Evolutionary conservation across 2,797 vertebrate species (phyloP), one percentile per base, ranked within the genome.

Genomic region (Borostomias antarcticus): DNA sequence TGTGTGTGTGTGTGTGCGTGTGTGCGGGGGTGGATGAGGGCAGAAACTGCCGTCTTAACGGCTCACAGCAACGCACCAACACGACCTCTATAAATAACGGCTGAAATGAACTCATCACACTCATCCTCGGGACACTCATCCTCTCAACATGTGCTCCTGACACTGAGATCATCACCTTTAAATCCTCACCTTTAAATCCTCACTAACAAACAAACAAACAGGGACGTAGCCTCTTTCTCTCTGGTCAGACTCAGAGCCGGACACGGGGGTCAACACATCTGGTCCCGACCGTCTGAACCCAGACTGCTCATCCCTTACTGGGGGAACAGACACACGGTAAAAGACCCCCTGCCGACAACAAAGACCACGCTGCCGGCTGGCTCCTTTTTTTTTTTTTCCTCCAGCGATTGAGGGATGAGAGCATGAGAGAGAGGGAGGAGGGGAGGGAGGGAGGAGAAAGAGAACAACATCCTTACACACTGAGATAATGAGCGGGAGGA

Each of bases 41-140:
- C 78, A 77, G 80, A 85, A 85, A 77, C 72, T 76, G 56, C 48
- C 86, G 88, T 86, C 90, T 89, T 88, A 81, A 83, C 85, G 89
- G 79, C 86, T 75, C 45, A 17, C 84, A 84, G 89, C 68, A 91
- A 90, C 52, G 76, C 75, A 78, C 74, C 71, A 79, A 80, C 82
- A 83, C 85, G 82, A 80, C 37, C 0, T 1, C 64, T 61, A 80
- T 79, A 85, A 85, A 85, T 80, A 62, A 33, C 40, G 10, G 62
- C 68, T 28, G n/a, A 66, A 63, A 76, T 62, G 62, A 72, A 66
- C 65, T 79, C 69, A 71, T 13, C 45, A 47, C 45, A 50, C 47
- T n/a, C 47, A 50, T 4, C 3, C 47, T n/a, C 47, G n/a, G n/a
- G n/a, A 50, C 47, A 21, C 21, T 25, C 35, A 45, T 6, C 26